These are phyloP conservation scores for Equus quagga DNA, from an alignment of 2,113 vertebrate species.

Conservation along the genomic window DNA sequence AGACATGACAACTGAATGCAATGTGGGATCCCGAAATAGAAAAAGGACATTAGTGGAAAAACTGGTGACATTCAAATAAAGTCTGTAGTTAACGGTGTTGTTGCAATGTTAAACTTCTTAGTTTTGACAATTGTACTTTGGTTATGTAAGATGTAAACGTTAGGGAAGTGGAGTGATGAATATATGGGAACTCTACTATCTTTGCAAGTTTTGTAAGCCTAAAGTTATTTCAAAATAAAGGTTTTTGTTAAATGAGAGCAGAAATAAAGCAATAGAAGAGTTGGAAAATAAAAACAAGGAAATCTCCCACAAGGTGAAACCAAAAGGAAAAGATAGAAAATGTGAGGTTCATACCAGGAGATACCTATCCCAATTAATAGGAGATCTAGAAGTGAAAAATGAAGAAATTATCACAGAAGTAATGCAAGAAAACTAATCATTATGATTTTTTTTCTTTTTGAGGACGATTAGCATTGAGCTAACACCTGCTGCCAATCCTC, in stretches of 20 bases:
- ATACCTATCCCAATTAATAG: not conserved
- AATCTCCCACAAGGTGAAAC: not conserved
- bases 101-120: not conserved
- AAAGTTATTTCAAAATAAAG: constrained; percentile 8
- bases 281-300: constrained; percentile 6
- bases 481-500: no score
- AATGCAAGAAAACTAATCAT: not conserved
- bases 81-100: not conserved
- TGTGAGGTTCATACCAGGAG: not conserved
- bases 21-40: not conserved
- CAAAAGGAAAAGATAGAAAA: not conserved
- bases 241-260: not conserved
- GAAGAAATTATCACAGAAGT: not conserved
- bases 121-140: not conserved
- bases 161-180: not conserved
- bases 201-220: not conserved
- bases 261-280: not conserved
- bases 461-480: no score
- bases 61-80: not conserved
- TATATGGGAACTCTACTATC: not conserved
- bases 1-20: not conserved
- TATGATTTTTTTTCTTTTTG: not conserved
- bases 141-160: not conserved
- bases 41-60: not conserved
- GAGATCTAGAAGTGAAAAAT: not conserved